Percentiles rank a stretch among this genome's conserved stretches.
These are phyloP conservation scores for Cryptocheilus praepositus DNA, from an alignment of 2,888 invertebrate species.

Conservation along the genomic window DNA sequence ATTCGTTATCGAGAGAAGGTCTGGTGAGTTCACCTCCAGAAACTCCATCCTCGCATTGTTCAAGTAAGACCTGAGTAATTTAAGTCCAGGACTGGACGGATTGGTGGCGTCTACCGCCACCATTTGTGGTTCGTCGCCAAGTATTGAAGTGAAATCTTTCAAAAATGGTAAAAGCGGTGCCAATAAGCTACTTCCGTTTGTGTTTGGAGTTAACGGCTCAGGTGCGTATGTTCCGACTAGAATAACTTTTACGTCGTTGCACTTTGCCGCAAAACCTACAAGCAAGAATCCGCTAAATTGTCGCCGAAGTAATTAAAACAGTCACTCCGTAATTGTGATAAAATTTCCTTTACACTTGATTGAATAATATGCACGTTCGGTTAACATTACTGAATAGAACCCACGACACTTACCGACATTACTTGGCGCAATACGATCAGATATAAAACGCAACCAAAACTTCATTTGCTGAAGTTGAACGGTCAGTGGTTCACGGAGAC, in stretches of 20 bases:
- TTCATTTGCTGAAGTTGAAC: constrained; percentile 82
- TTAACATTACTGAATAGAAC: neutral
- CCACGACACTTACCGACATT: constrained; percentile 76
- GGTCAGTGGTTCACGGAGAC: constrained; percentile 80
- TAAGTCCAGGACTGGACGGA: constrained; percentile 72
- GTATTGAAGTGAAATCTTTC: constrained; percentile 68
- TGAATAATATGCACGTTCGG: too few species aligned
- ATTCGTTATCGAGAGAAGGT: constrained; percentile 21
- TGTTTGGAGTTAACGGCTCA: constrained; percentile 66
- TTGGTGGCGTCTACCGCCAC: constrained; percentile 72
- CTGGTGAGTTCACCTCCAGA: constrained; percentile 64
- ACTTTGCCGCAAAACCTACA: constrained; percentile 70
- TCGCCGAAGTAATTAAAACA: too few species aligned
- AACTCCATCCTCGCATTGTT: constrained; percentile 69
- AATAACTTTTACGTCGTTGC: constrained; percentile 68
- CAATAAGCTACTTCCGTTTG: constrained; percentile 65
- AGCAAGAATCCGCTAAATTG: constrained; percentile 6
- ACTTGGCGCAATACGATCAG: constrained; percentile 80
- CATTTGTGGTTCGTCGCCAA: constrained; percentile 70
- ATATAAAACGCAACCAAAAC: constrained; percentile 86
- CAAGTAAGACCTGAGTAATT: constrained; percentile 69
- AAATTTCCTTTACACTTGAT: constrained; percentile 3
- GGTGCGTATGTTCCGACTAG: constrained; percentile 73
- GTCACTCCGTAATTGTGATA: too few species aligned
- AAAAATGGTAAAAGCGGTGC: constrained; percentile 69